Evolutionary conservation across 1,140 invertebrate species (phyloP).

Genomic region (Aphidius gifuensis): DNA sequence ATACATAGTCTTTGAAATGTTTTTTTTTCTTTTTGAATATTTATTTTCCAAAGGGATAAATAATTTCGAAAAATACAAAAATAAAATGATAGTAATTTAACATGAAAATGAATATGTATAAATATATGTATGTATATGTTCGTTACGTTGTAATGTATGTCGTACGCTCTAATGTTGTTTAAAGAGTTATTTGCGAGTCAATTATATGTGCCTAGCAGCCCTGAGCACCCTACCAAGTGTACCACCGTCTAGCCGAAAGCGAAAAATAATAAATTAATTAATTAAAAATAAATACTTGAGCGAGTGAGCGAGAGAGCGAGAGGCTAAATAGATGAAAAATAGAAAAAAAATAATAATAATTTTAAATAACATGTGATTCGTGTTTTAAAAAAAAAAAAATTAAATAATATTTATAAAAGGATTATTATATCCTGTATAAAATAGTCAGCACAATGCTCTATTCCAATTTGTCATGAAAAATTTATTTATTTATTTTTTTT

Average conservation of each 20-base stretch:
- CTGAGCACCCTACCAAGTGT: conserved; percentile 57
- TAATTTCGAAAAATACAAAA: neutral
- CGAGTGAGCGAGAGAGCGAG: conserved; percentile 26
- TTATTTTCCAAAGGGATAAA: no score
- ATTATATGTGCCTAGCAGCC: conserved; percentile 59
- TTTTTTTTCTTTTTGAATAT: no score
- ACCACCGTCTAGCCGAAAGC: conserved; percentile 52
- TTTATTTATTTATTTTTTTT: no score
- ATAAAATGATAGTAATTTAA: neutral
- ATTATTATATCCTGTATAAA: conserved; percentile 3
- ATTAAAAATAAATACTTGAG: conserved; percentile 28
- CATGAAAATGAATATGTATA: conserved; percentile 9
- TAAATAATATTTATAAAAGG: conserved; percentile 29
- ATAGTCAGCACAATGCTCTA: no score
- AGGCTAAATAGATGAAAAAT: conserved; percentile 13
- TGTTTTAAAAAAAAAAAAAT: conserved; percentile 19
- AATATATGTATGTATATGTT: conserved; percentile 19
- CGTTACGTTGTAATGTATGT: conserved; percentile 48
- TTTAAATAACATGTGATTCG: conserved; percentile 17
- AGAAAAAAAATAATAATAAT: conserved; percentile 20
- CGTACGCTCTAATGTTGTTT: conserved; percentile 58
- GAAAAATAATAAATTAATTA: conserved; percentile 41
- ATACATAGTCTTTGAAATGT: conserved; percentile 11
- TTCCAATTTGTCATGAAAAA: no score
- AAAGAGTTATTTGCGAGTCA: conserved; percentile 58